These are phyloP conservation scores for Illadopsis cleaveri DNA, from an alignment of 2,113 vertebrate genomes.

Conservation along the genomic window DNA sequence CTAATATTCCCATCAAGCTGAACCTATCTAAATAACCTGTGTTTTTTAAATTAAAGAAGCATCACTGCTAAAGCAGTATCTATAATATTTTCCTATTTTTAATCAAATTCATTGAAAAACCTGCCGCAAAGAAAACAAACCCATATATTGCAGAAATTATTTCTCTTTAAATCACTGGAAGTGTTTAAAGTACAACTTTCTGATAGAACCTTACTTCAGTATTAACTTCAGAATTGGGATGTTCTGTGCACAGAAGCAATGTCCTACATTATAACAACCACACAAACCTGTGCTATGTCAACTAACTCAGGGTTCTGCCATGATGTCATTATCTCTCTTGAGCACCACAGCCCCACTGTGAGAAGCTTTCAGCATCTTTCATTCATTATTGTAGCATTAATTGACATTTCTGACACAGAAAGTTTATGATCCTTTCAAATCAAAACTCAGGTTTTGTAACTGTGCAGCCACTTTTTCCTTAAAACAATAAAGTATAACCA, in stretches of 20 bases:
- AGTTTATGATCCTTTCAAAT: neutral
- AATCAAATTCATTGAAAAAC: neutral
- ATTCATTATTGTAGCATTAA: neutral
- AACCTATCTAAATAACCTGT: neutral
- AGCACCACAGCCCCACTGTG: neutral
- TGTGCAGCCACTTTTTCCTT: neutral
- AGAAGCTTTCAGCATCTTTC: neutral
- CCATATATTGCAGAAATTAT: rapidly evolving
- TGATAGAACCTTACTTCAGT: neutral
- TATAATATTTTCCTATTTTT: neutral
- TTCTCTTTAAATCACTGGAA: neutral
- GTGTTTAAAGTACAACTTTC: neutral
- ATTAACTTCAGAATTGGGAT: neutral
- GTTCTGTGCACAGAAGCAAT: neutral
- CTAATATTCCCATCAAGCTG: neutral
- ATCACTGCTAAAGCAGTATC: neutral
- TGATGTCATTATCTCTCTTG: neutral
- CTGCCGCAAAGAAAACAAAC: neutral
- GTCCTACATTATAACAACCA: neutral
- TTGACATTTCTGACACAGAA: neutral
- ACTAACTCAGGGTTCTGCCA: neutral
- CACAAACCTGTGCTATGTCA: neutral
- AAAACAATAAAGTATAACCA: neutral
- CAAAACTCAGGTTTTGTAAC: neutral
- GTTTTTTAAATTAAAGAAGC: neutral